Evolutionary conservation across 2,888 invertebrate genomes (phyloP), one percentile per base, ranked within the genome.

Genomic region (Rhopalosiphum nymphaeae): DNA sequence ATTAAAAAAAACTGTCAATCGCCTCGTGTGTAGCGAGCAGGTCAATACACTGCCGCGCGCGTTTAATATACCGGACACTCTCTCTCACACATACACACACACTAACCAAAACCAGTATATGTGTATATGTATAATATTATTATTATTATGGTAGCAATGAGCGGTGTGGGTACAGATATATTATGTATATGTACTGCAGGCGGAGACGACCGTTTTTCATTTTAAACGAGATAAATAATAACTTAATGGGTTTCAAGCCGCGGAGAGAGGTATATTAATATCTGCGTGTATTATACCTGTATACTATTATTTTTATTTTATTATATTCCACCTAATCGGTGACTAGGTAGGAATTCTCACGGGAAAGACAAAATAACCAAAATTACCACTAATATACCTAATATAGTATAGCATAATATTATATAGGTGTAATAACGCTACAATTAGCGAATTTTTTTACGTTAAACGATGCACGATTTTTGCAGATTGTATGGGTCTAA

Each of bases 211-310:
- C 46, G 87, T 87, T 87, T 87, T 87, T 87, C 87, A 36, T 87
- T 87, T 87, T 36, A 53, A 87, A 53, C 87, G 53, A 87, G 87
- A 67, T 67, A 67, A 67, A 46, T 46, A 87, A 87, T 53, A 53
- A 53, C 53, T 87, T 87, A 87, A 87, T n/a, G 53, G 49, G 21
- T 44, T 87, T 53, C 46, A 21, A 87, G 53, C 87, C 10, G 49
- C 9, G 49, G n/a, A 53, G 16, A 16, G 87, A 53, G 87, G 67
- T 36, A 36, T 67, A 67, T 67, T 67, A 67, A 67, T 87, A 87
- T n/a, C n/a, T 67, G 67, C 36, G n/a, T 36, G 67, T 36, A 67
- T 36, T 67, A 67, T 67, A 67, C 67, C 5, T 67, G 67, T 67
- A 67, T n/a, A 36, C n/a, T 67, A 67, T 67, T 67, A 36, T 67